These are phyloP conservation scores for Drosophila infuscata DNA, from an alignment of 2,888 invertebrate species.

Conservation along the genomic window DNA sequence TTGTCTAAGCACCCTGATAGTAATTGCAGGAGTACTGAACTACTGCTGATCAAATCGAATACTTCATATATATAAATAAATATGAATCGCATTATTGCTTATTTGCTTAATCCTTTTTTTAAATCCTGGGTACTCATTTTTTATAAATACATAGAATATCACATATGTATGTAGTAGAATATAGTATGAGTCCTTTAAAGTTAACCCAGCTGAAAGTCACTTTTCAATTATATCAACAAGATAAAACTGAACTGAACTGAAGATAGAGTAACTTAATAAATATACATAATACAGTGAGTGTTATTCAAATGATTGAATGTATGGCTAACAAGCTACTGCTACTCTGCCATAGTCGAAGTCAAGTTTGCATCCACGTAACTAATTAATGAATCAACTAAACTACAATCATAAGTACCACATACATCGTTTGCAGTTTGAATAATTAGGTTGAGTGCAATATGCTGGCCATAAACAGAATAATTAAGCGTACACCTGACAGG, in stretches of 20 bases:
- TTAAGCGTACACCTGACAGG: conserved; percentile 34
- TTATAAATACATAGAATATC: background rate
- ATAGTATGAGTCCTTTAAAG: background rate
- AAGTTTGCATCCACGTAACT: conserved; percentile 22
- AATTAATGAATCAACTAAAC: conserved; percentile 12
- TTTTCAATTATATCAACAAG: background rate
- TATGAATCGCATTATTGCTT: background rate
- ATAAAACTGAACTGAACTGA: background rate
- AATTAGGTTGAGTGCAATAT: conserved; percentile 68
- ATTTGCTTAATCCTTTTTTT: background rate
- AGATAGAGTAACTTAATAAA: background rate
- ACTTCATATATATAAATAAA: background rate
- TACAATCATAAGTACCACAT: conserved; percentile 1
- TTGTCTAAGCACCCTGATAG: background rate
- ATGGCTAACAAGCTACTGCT: conserved; percentile 71
- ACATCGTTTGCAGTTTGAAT: conserved; percentile 14
- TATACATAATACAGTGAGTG: conserved; percentile 8
- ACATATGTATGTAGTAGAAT: background rate
- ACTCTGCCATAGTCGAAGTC: conserved; percentile 36
- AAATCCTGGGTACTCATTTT: background rate
- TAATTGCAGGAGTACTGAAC: background rate
- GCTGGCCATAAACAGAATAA: conserved; percentile 48
- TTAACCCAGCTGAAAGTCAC: background rate
- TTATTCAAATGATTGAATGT: conserved; percentile 48
- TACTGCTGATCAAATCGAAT: background rate